Evolutionary conservation across 2,113 vertebrate species (phyloP).

Genomic region (Hemicordylus capensis): DNA sequence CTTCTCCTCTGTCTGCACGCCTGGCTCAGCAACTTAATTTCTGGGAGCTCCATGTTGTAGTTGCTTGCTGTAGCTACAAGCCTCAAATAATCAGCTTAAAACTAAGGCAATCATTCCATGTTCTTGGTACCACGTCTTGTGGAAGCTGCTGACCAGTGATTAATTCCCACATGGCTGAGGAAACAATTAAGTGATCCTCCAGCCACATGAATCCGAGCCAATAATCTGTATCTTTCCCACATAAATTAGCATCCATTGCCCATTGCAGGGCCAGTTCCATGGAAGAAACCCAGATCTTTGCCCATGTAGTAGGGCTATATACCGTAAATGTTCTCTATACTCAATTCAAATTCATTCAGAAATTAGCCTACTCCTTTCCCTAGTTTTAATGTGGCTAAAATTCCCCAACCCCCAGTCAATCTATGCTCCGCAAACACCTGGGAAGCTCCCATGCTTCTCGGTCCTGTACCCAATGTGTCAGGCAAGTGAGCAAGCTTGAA

Average conservation of each 20-base stretch:
- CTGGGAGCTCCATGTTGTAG: too few relatives aligned
- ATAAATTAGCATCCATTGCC: neutral
- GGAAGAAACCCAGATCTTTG: too few relatives aligned
- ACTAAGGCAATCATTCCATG: neutral
- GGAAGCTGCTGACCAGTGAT: neutral
- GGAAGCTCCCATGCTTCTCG: neutral
- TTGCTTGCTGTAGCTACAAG: too few relatives aligned
- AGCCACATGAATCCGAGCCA: neutral
- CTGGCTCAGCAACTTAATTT: too few relatives aligned
- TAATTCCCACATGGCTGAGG: neutral
- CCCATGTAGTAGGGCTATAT: neutral
- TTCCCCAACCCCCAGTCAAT: neutral
- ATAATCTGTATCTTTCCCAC: neutral
- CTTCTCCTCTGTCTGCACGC: too few relatives aligned
- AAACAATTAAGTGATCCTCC: neutral
- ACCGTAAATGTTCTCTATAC: neutral
- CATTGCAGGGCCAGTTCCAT: neutral
- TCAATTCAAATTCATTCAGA: neutral
- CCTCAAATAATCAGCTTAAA: neutral
- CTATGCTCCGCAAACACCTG: neutral
- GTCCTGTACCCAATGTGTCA: neutral
- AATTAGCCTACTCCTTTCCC: neutral
- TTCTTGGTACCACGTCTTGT: neutral
- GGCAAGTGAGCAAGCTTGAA: neutral
- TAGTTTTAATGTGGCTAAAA: neutral